These are phyloP conservation scores for Tenualosa thibaudeaui DNA, from an alignment of 2,797 vertebrate species.

Conservation along the genomic window DNA sequence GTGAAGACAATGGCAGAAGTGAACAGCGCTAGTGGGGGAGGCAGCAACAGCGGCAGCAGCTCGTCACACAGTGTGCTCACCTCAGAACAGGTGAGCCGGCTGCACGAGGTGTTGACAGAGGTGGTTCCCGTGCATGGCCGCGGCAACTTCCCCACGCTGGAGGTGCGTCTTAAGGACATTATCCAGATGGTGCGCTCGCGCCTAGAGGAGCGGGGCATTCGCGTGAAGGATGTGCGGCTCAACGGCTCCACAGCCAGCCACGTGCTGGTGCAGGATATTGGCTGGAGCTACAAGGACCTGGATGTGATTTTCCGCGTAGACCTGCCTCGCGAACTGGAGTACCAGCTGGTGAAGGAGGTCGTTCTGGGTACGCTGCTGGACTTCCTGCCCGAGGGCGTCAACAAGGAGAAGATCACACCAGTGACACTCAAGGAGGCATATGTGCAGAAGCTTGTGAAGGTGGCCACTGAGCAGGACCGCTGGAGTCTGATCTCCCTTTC, in stretches of 20 bases:
- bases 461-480: conserved; percentile 90
- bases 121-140: conserved; percentile 90
- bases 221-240: conserved; percentile 86
- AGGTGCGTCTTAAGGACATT: conserved; percentile 91
- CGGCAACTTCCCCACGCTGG: conserved; percentile 94
- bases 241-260: conserved; percentile 96
- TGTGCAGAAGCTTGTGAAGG: conserved; percentile 96
- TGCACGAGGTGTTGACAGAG: conserved; percentile 88
- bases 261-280: conserved; percentile 91
- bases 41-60: conserved; percentile 53
- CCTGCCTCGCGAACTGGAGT: conserved; percentile 84
- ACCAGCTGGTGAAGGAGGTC: conserved; percentile 89
- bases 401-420: conserved; percentile 90
- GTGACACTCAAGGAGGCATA: conserved; percentile 94
- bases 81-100: conserved; percentile 93
- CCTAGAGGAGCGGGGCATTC: conserved; percentile 83
- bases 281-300: conserved; percentile 95
- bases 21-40: conserved; percentile 47
- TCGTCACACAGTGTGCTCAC: conserved; percentile 81
- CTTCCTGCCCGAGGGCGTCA: conserved; percentile 93
- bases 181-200: conserved; percentile 84
- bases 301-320: conserved; percentile 94
- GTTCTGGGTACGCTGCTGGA: conserved; percentile 90
- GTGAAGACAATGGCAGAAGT: conserved; percentile 72
- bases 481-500: conserved; percentile 98